These are phyloP conservation scores for Tipula helvola DNA, from an alignment of 2,888 invertebrate species.

Conservation along the genomic window DNA sequence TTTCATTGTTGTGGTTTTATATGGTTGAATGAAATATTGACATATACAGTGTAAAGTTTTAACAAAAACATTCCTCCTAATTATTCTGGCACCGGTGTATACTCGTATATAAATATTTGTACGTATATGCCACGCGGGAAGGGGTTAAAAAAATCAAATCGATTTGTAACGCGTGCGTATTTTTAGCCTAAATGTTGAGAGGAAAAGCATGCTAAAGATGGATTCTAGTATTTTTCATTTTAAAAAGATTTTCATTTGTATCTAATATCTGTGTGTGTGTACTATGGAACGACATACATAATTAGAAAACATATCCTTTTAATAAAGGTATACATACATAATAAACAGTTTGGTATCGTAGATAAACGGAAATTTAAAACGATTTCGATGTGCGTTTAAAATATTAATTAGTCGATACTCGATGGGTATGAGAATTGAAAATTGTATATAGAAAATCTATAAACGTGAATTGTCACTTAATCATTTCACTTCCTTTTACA, in stretches of 20 bases:
- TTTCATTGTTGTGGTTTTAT: not conserved
- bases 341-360: not conserved
- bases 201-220: not conserved
- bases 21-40: not conserved
- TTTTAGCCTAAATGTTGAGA: not conserved
- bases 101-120: not conserved
- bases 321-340: not conserved
- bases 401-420: not conserved
- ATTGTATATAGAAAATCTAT: not conserved
- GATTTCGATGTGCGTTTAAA: not conserved
- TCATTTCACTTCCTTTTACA: not conserved
- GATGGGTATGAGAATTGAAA: not conserved
- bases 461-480: not conserved
- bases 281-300: not conserved
- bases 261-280: not conserved
- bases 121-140: not conserved
- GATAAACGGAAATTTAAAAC: not conserved
- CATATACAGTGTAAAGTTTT: not conserved
- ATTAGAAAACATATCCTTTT: not conserved
- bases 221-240: not conserved
- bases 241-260: not conserved
- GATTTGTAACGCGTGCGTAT: not conserved
- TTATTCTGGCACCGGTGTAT: not conserved
- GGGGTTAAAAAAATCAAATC: not conserved
- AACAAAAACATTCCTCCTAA: not conserved